A percentile compares a stretch with the other conserved stretches of the same genome.
Conservation (phyloP, 2,113 vertebrate species). For the Donacobius atricapilla region DNA sequence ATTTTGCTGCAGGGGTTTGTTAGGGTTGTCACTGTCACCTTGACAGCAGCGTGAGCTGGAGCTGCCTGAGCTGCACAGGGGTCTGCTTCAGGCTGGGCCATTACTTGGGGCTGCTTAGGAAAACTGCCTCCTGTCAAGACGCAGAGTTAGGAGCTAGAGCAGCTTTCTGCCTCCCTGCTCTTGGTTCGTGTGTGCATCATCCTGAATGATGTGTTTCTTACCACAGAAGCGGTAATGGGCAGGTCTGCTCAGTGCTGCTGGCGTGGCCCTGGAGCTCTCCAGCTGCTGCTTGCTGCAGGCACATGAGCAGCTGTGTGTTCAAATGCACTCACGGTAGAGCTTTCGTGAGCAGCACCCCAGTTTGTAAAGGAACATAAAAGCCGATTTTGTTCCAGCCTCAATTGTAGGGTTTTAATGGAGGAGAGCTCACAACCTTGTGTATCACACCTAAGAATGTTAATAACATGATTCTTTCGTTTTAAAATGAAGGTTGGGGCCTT, state of each 20-base stretch:
- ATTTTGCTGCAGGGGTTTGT: background rate
- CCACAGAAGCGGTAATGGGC: fast-evolving
- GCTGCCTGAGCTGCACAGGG: background rate
- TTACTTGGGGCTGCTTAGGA: background rate
- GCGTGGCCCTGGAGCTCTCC: background rate
- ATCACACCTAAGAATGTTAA: background rate
- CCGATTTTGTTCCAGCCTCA: background rate
- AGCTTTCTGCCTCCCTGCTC: background rate
- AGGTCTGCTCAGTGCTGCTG: background rate
- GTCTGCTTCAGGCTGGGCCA: background rate
- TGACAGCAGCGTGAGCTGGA: background rate
- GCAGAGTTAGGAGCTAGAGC: fast-evolving
- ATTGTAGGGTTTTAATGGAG: background rate
- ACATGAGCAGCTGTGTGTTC: fast-evolving
- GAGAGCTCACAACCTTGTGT: background rate
- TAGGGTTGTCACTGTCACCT: background rate
- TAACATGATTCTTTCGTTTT: background rate
- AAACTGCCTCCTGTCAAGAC: fast-evolving
- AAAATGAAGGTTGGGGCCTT: background rate
- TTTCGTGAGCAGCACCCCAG: background rate
- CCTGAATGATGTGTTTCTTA: too few species aligned
- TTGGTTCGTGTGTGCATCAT: fast-evolving
- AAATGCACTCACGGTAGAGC: fast-evolving
- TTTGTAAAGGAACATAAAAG: background rate
- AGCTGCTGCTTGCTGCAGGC: background rate